Evolutionary conservation across 2,888 invertebrate genomes (phyloP).

Genomic region (Coleophora flavipennella): DNA sequence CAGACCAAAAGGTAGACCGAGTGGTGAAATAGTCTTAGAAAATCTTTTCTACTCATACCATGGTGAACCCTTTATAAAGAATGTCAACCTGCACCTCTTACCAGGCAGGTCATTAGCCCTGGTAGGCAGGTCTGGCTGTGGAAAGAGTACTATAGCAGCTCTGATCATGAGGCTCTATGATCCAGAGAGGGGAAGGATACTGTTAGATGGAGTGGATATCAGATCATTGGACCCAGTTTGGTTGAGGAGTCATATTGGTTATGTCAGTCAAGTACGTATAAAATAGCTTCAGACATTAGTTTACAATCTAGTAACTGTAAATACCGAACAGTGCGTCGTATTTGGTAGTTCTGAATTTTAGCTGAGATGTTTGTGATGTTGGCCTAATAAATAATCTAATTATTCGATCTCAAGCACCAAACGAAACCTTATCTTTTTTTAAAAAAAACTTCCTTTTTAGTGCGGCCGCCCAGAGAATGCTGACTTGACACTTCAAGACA

Average conservation of each 20-base stretch:
- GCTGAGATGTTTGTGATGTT: no score
- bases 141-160: slow-evolving; percentile 93
- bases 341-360: no score
- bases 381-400: no score
- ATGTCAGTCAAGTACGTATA: slow-evolving; percentile 83
- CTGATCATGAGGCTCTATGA: slow-evolving; percentile 91
- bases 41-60: slow-evolving; percentile 84
- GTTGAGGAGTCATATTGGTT: slow-evolving; percentile 89
- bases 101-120: slow-evolving; percentile 83
- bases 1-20: slow-evolving; percentile 63
- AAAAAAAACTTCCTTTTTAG: no score
- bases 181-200: slow-evolving; percentile 79
- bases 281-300: no score
- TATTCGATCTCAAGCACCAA: no score
- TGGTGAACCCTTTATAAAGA: slow-evolving; percentile 68
- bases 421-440: no score
- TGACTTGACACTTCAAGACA: no score
- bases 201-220: slow-evolving; percentile 85
- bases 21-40: slow-evolving; percentile 82
- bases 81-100: slow-evolving; percentile 76
- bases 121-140: slow-evolving; percentile 94
- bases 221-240: slow-evolving; percentile 84
- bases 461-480: no score
- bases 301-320: no score
- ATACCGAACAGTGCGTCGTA: no score